Evolutionary conservation across 2,797 vertebrate genomes (phyloP).

Genomic region (Periophthalmus magnuspinnatus): DNA sequence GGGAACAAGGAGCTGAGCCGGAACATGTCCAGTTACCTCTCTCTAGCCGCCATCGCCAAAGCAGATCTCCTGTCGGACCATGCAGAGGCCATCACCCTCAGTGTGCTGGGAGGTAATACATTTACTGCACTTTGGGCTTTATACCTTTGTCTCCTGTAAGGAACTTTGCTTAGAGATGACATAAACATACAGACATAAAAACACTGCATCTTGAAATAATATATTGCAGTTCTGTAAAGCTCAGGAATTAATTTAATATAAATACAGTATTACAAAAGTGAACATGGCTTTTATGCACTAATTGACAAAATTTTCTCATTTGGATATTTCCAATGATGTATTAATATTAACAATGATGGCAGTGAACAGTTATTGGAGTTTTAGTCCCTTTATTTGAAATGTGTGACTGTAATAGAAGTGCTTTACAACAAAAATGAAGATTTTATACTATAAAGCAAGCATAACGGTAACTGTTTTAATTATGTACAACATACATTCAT

Average conservation of each 20-base stretch:
- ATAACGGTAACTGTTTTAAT: slow-evolving; percentile 50
- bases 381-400: not conserved
- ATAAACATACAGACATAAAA: too few species aligned
- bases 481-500: slow-evolving; percentile 83
- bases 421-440: slow-evolving; percentile 14
- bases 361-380: not conserved
- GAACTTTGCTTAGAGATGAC: too few species aligned
- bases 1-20: slow-evolving; percentile 89
- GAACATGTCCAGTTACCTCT: slow-evolving; percentile 95
- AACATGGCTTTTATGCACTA: too few species aligned
- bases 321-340: too few species aligned
- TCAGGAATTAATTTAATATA: too few species aligned
- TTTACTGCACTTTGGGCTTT: too few species aligned
- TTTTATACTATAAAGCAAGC: slow-evolving; percentile 68
- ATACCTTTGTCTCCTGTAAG: too few species aligned
- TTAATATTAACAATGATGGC: not conserved
- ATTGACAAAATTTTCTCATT: too few species aligned
- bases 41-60: slow-evolving; percentile 87
- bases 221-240: too few species aligned
- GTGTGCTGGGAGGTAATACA: slow-evolving; percentile 88
- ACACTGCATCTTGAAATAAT: too few species aligned
- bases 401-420: not conserved
- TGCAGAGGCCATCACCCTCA: slow-evolving; percentile 84
- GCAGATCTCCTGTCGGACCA: slow-evolving; percentile 89
- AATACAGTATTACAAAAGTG: too few species aligned